Evolutionary conservation across 2,888 invertebrate genomes (phyloP).

Genomic region (Parnassius smintheus): DNA sequence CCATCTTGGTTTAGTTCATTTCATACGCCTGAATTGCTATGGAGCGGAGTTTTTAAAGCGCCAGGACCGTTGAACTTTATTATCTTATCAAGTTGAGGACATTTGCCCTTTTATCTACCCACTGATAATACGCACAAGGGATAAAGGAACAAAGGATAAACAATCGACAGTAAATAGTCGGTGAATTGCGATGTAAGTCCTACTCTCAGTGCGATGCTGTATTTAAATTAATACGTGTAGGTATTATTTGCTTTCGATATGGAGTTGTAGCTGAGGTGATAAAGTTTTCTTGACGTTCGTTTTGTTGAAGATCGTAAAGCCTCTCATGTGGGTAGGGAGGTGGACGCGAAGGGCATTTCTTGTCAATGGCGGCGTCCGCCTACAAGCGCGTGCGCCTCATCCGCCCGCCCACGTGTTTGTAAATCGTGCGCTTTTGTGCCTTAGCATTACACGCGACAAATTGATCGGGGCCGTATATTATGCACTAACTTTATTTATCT

Average conservation of each 20-base stretch:
- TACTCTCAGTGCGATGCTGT: constrained; percentile 6
- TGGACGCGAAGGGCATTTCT: constrained; percentile 52
- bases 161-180: constrained; percentile 21
- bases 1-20: constrained; percentile 58
- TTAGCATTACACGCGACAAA: constrained; percentile 73
- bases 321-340: constrained; percentile 55
- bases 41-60: constrained; percentile 41
- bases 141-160: constrained; percentile 31
- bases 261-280: constrained; percentile 49
- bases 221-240: constrained; percentile 38
- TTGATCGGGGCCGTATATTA: constrained; percentile 48
- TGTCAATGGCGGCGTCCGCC: constrained; percentile 62
- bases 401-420: constrained; percentile 67
- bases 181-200: too few species aligned
- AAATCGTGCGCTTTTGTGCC: constrained; percentile 66
- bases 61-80: constrained; percentile 38
- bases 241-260: constrained; percentile 45
- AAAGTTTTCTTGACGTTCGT: constrained; percentile 56
- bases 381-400: constrained; percentile 53
- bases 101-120: constrained; percentile 20
- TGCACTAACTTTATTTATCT: constrained; percentile 36
- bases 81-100: constrained; percentile 39
- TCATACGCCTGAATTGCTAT: constrained; percentile 45
- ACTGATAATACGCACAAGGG: constrained; percentile 17
- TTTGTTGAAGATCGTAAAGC: constrained; percentile 60